These are phyloP conservation scores for Melanotus villosus DNA, from an alignment of 2,888 invertebrate species.

Conservation along the genomic window DNA sequence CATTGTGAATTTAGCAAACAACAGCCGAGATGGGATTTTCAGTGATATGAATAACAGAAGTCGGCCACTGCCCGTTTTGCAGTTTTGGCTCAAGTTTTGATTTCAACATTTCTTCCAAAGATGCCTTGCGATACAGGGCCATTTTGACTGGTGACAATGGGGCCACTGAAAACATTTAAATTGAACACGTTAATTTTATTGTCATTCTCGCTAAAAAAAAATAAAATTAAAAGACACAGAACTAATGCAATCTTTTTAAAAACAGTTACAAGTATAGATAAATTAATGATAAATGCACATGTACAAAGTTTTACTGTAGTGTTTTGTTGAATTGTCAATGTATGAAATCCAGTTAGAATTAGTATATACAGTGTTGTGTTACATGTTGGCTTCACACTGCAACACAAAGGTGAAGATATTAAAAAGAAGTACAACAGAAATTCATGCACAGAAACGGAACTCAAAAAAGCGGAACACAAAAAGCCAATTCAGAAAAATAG, in stretches of 20 bases:
- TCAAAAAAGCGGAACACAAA: conserved; percentile 9
- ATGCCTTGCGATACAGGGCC: conserved; percentile 76
- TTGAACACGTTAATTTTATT: conserved; percentile 5
- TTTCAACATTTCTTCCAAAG: conserved; percentile 72
- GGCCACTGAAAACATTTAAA: conserved; percentile 72
- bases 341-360: not conserved
- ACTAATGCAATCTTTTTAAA: too few relatives aligned
- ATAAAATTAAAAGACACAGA: too few relatives aligned
- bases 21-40: conserved; percentile 85
- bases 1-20: conserved; percentile 73
- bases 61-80: conserved; percentile 70
- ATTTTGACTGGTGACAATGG: conserved; percentile 81
- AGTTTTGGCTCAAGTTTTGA: conserved; percentile 61
- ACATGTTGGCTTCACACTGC: conserved; percentile 19
- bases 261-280: too few relatives aligned
- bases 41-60: conserved; percentile 82
- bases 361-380: conserved; percentile 4
- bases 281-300: not conserved
- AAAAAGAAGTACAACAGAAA: not conserved
- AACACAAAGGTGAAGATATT: conserved; percentile 3
- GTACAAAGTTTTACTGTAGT: not conserved
- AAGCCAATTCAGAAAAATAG: conserved; percentile 17
- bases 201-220: too few relatives aligned
- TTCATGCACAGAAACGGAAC: conserved; percentile 2
- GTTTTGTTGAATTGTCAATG: not conserved